Evolutionary conservation across 2,888 invertebrate genomes (phyloP).

Genomic region (Panzeria rudis): DNA sequence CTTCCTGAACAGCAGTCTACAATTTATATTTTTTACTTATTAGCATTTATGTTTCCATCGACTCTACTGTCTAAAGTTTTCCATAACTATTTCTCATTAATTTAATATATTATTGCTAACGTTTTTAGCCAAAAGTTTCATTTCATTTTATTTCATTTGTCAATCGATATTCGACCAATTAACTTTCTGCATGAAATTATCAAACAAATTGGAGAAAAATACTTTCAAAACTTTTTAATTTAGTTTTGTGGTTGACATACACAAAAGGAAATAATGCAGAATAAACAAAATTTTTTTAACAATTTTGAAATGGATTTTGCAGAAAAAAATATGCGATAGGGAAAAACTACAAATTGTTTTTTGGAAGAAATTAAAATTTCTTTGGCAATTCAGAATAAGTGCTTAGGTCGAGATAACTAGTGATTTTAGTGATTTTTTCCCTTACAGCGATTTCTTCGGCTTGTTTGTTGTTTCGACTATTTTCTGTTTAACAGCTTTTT

Average conservation of each 20-base stretch:
- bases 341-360: background rate
- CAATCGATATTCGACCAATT: constrained; percentile 59
- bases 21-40: no score
- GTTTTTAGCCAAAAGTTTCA: background rate
- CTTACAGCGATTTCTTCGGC: no score
- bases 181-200: constrained; percentile 29
- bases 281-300: background rate
- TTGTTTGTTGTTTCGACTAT: no score
- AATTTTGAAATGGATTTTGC: constrained; percentile 33
- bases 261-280: constrained; percentile 12
- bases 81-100: constrained; percentile 24
- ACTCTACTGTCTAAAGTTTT: background rate
- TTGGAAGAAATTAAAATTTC: no score
- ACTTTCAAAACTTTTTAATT: constrained; percentile 24
- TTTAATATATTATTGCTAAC: constrained; percentile 4
- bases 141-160: constrained; percentile 23
- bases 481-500: no score
- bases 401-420: no score
- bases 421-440: no score
- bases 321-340: no score
- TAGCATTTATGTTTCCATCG: no score
- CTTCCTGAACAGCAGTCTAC: no score
- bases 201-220: constrained; percentile 7
- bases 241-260: constrained; percentile 55
- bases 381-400: no score